Evolutionary conservation across 2,797 vertebrate species (phyloP), one percentile per base, ranked within the genome.

Genomic region (Lateolabrax maculatus): DNA sequence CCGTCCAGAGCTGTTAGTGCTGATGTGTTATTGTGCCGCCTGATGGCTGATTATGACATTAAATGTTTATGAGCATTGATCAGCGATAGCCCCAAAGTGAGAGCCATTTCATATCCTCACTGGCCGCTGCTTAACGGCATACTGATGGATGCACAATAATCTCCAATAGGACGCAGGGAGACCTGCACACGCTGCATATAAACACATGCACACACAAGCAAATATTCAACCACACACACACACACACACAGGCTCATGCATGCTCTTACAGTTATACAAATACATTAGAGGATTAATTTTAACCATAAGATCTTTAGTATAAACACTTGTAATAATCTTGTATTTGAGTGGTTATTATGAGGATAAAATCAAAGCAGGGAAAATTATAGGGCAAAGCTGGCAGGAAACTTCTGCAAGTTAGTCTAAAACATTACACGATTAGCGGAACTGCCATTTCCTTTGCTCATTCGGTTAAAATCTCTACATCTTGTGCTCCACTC

Each of bases 31-130:
- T 89, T 90, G 88, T 89, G 88, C 81, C 12, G 77, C 79, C 88
- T 83, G 85, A 92, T 82, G 86, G 86, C 90, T 91, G 90, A 94
- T 94, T 94, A 94, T 94, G 93, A 93, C 91, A 92, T 94, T 90
- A 94, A 94, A 94, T 93, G 93, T 94, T 93, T 90, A 94, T 94
- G 92, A 93, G 91, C 90, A 94, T 94, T 93, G 94, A 94, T 94
- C 90, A 89, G 89, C 69, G 19, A 89, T 81, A 53, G 78, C 83
- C 89, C 85, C 89, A 88, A 89, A 88, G 89, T 81, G 89, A 89
- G 84, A 89, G 74, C 58, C 87, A 73, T 93, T 94, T 93, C 87
- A 90, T 92, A 93, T 92, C 87, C 87, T 91, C 83, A 74, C 86
- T 62, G 89, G 86, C 85, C 88, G 77, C 84, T 79, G 87, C 89